These are phyloP conservation scores for Entomobrya multifasciata DNA, from an alignment of 2,888 invertebrate genomes.

Conservation along the genomic window DNA sequence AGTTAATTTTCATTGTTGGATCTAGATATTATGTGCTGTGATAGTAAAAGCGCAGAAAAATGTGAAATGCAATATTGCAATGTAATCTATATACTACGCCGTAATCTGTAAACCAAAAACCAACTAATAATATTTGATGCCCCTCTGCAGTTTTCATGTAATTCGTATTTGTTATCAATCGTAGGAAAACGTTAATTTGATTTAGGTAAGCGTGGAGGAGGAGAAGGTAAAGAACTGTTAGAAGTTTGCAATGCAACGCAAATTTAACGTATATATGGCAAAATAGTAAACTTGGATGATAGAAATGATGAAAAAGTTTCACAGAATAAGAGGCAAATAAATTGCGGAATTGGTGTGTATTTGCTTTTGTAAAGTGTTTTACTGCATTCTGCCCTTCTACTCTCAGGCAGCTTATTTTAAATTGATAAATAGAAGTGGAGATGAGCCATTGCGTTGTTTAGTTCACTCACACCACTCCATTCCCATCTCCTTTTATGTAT, in stretches of 20 bases:
- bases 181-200: conserved; percentile 9
- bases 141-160: too few relatives aligned
- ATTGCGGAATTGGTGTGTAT: conserved; percentile 57
- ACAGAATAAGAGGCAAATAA: background rate
- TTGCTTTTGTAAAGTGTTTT: background rate
- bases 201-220: background rate
- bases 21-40: too few relatives aligned
- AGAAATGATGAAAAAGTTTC: background rate
- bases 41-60: background rate
- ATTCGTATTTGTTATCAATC: too few relatives aligned
- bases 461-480: background rate
- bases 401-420: conserved; percentile 21
- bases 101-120: too few relatives aligned
- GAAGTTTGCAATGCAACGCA: background rate
- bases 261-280: background rate
- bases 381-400: background rate
- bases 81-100: conserved; percentile 23
- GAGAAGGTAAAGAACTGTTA: background rate
- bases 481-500: background rate
- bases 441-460: conserved; percentile 26
- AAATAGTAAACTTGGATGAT: background rate
- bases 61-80: conserved; percentile 1
- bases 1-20: too few relatives aligned
- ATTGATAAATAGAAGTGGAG: background rate
- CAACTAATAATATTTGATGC: background rate